phyloP scores from a whole-genome alignment of 1,140 invertebrate genomes.

The Diachasma alloeum region DNA sequence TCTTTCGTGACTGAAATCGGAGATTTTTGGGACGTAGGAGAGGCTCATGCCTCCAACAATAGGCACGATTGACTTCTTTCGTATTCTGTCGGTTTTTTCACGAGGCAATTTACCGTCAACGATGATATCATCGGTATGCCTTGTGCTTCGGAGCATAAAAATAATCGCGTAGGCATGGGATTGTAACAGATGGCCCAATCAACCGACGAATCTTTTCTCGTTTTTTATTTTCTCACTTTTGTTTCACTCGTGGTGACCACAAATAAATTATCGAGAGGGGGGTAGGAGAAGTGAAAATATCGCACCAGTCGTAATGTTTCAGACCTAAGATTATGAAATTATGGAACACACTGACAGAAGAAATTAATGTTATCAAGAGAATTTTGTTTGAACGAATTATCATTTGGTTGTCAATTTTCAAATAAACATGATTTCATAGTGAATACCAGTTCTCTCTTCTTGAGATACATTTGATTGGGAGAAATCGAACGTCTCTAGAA shows the following conservation, averaged over 20 bases:
- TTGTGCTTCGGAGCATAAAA: conserved; percentile 20
- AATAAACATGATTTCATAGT: too few relatives aligned
- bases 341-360: too few relatives aligned
- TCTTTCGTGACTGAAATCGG: too few relatives aligned
- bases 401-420: too few relatives aligned
- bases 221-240: conserved; percentile 10
- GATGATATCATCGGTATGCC: conserved; percentile 20
- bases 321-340: neutral
- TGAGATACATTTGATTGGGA: too few relatives aligned
- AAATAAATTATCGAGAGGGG: neutral
- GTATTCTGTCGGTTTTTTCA: neutral
- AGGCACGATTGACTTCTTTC: neutral
- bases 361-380: too few relatives aligned
- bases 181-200: conserved; percentile 5
- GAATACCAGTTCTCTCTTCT: too few relatives aligned
- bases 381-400: too few relatives aligned
- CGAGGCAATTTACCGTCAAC: neutral
- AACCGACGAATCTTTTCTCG: neutral
- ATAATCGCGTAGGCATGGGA: conserved; percentile 19
- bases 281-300: neutral
- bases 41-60: too few relatives aligned
- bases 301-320: neutral
- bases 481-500: too few relatives aligned
- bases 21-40: too few relatives aligned
- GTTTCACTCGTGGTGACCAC: neutral